Base-by-base conservation (phyloP, 2,113 vertebrate genomes). In the Ciconia maguari region DNA sequence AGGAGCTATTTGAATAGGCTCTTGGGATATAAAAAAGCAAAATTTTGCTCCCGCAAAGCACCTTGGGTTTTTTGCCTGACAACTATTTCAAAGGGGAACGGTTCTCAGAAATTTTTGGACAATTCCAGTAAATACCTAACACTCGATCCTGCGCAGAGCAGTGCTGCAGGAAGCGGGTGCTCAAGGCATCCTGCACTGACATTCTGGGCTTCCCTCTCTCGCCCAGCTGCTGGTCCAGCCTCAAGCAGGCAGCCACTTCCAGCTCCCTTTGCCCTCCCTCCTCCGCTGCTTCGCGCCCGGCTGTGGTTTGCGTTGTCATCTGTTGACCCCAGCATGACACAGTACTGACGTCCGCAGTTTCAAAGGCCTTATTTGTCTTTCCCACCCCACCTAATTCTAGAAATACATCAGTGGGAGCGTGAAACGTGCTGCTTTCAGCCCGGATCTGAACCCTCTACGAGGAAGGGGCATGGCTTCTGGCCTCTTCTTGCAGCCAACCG, bases 341-440 rank as follows among this genome's bases (percentile, higher is more conserved):
- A 6, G 11, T 5, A 7, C 2, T 85, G 61, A 49, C 38, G 16
- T 51, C 42, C 57, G 5, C 48, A 10, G 9, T 29, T 87, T 27
- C 77, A 62, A 74, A 16, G 78, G 22, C 42, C 65, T 72, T 60
- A 10, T 72, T 84, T 92, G 83, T 62, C 83, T 93, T 93, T 93
- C 58, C 69, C 76, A 76, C 58, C 65, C 58, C 83, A 62, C 90
- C 82, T 83, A 66, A 82, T 66, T 62, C 55, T 83, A 92, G 65
- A 94, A 94, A 88, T 30, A n/a, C 58, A 34, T 10, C 58, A 42
- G 58, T 0, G 2, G 62, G 36, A 72, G 48, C 1, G n/a, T 1
- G 29, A 32, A 55, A 54, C 0, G 0, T 17, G 41, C 52, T 9
- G 48, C 38, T 34, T 26, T 34, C 0, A 0, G 30, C 19, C 30